Conservation (phyloP, 2,888 invertebrate species). For the Mylabris sibirica region DNA sequence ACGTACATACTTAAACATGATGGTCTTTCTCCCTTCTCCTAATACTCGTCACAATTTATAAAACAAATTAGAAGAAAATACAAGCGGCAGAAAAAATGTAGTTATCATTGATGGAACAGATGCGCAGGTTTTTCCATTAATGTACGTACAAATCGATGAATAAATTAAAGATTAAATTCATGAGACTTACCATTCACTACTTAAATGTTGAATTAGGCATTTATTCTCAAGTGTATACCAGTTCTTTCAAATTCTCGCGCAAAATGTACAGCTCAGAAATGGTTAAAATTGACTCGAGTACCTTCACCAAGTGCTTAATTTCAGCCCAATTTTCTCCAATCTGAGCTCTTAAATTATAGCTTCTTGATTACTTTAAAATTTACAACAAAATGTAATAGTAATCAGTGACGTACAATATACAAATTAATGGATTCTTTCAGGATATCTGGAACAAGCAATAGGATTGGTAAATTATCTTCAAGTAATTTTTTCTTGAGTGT, state of each 20-base stretch:
- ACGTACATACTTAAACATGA: neutral
- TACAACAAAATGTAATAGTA: too few species aligned
- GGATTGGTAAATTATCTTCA: neutral
- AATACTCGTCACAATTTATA: conserved; percentile 3
- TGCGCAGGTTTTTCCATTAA: neutral
- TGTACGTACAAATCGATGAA: neutral
- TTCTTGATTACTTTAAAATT: too few species aligned
- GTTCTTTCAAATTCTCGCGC: too few species aligned
- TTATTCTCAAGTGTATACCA: neutral
- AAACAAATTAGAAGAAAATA: conserved; percentile 7
- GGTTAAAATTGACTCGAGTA: too few species aligned
- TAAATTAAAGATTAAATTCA: neutral
- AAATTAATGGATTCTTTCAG: neutral
- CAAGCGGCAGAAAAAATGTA: neutral
- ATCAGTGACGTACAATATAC: too few species aligned
- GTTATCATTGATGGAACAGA: neutral
- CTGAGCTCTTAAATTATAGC: too few species aligned
- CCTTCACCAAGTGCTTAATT: too few species aligned
- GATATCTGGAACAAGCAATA: neutral
- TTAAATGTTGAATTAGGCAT: neutral
- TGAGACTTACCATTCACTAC: neutral
- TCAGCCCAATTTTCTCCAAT: too few species aligned
- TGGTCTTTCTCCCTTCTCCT: neutral
- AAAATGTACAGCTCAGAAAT: too few species aligned
- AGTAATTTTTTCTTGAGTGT: conserved; percentile 44